Conservation (phyloP, 2,797 vertebrate genomes). For the Fringilla coelebs region DNA sequence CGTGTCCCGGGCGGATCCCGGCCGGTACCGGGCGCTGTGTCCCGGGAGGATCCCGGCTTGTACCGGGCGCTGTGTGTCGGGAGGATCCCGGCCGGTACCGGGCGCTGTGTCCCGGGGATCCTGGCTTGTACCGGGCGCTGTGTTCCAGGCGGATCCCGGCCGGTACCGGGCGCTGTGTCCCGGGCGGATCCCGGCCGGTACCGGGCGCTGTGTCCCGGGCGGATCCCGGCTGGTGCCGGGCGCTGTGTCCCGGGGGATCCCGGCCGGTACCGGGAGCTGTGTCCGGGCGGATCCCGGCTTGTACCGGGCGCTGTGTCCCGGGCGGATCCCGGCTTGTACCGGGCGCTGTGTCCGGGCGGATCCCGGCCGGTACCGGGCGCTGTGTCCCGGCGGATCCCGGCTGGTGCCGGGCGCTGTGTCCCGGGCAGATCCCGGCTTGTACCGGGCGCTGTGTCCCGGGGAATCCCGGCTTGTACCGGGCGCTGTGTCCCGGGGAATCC, state of each 20-base stretch:
- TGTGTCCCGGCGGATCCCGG: not conserved
- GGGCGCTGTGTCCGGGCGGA: too few relatives aligned
- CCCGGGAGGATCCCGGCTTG: not conserved
- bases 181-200: too few relatives aligned
- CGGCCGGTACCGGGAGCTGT: too few relatives aligned
- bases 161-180: accelerated
- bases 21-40: not conserved
- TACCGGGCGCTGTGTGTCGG: too few relatives aligned
- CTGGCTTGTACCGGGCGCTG: not conserved
- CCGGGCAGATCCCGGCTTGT: too few relatives aligned
- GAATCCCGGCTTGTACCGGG: accelerated
- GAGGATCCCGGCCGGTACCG: not conserved
- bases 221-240: not conserved
- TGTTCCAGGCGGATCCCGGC: not conserved
- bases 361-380: not conserved
- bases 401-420: too few relatives aligned
- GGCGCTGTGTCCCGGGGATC: not conserved
- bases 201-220: too few relatives aligned
- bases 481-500: not conserved
- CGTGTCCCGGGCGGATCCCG: not conserved
- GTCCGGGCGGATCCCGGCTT: not conserved
- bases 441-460: not conserved
- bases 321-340: accelerated
- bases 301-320: not conserved
- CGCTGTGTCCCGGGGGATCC: too few relatives aligned